A percentile compares a stretch with the other conserved stretches of the same genome.
Evolutionary conservation across 2,888 invertebrate species (phyloP).

Genomic region (Clivina fossor): DNA sequence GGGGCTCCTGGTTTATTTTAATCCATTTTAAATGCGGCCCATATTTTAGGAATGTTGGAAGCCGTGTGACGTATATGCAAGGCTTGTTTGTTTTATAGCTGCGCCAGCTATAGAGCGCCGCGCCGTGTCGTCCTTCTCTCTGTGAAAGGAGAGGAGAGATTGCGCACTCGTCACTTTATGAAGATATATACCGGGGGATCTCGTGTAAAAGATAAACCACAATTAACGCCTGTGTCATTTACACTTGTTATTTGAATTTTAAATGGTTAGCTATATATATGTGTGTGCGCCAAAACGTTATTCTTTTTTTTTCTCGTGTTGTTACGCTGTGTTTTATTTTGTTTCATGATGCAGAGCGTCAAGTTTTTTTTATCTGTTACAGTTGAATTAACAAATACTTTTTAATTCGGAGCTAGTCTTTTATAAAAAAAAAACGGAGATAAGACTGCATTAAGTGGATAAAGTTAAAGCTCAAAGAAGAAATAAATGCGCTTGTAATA

Average conservation of each 20-base stretch:
- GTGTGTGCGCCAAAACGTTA: conserved; percentile 13
- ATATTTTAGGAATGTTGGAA: conserved; percentile 36
- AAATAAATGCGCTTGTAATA: too few relatives aligned
- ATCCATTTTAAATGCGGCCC: conserved; percentile 38
- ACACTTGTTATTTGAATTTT: conserved; percentile 57
- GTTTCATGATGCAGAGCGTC: background rate
- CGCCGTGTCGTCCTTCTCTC: conserved; percentile 7
- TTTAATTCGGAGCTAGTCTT: conserved; percentile 23
- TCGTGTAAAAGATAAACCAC: conserved; percentile 54
- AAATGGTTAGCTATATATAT: conserved; percentile 47
- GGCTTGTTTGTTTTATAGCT: conserved; percentile 16
- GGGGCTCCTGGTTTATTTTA: conserved; percentile 36
- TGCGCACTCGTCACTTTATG: conserved; percentile 45
- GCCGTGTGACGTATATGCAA: conserved; percentile 28
- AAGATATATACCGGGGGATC: conserved; percentile 51
- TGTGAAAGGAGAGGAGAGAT: conserved; percentile 17
- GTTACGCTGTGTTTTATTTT: too few relatives aligned
- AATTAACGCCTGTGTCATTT: conserved; percentile 56
- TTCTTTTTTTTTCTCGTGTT: conserved; percentile 25
- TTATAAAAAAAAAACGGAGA: conserved; percentile 20
- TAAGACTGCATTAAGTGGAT: conserved; percentile 12
- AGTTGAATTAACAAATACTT: conserved; percentile 30
- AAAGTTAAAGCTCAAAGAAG: too few relatives aligned
- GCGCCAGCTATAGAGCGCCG: conserved; percentile 13
- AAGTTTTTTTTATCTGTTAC: conserved; percentile 33